Evolutionary conservation across 2,888 invertebrate species (phyloP).

Genomic region (Tanaodytes sp.): DNA sequence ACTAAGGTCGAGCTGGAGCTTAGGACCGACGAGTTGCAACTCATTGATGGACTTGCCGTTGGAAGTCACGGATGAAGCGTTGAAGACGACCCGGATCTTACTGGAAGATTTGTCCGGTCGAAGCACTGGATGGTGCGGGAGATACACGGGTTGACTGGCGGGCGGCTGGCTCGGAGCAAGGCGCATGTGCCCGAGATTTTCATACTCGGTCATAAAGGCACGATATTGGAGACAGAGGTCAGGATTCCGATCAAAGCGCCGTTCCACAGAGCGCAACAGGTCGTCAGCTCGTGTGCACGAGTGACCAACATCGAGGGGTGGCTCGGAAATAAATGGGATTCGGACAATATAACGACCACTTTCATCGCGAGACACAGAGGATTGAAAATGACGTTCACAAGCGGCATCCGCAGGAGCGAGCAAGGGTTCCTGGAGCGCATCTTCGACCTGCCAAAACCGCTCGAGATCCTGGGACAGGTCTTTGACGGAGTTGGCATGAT

Average conservation of each 20-base stretch:
- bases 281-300: neutral
- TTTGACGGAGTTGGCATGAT: neutral
- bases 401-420: neutral
- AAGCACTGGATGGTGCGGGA: no score
- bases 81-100: no score
- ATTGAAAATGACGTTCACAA: no score
- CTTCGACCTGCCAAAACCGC: conserved; percentile 1
- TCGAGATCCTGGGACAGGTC: neutral
- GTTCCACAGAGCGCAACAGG: neutral
- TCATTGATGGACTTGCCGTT: no score
- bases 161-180: no score
- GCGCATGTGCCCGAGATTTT: no score
- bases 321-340: neutral
- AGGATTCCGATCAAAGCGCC: neutral
- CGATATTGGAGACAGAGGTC: neutral
- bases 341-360: neutral
- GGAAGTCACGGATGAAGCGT: no score
- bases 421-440: neutral
- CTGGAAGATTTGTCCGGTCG: no score
- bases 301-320: neutral
- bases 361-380: neutral
- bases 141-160: no score
- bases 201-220: neutral
- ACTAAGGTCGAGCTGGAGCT: no score
- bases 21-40: no score